Base-by-base conservation (phyloP, 2,113 vertebrate genomes). In the Chauna torquata region DNA sequence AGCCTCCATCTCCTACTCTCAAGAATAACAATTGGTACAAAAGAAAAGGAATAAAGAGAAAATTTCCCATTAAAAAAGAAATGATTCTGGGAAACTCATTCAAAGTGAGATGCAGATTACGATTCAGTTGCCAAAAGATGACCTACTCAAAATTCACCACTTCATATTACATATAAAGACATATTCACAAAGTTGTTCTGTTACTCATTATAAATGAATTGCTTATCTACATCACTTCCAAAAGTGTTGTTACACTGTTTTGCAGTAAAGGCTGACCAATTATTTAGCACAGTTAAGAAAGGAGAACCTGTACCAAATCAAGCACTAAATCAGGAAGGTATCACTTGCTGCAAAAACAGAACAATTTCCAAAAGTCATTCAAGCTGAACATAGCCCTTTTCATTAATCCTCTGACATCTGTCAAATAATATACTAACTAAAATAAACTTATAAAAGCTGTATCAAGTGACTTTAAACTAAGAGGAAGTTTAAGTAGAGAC, bases 231-330 rank as follows among this genome's bases (percentile, higher is more conserved):
- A 38, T 17, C 80, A 75, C 76, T 95, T 95, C 77, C 86, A 79
- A 65, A 95, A 96, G 88, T 91, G 94, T 90, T 81, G 88, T 82
- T 92, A 89, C 14, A 38, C 69, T 62, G 54, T 45, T 82, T 74
- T 84, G 91, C 71, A 95, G 92, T 86, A 94, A 94, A 83, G 64
- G 79, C 92, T 88, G 93, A 95, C 94, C 95, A 92, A 95, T 96
- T 96, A 96, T 96, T 96, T 71, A 95, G 86, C 30, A 50, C 57
- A 82, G 86, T 86, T 78, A 72, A 68, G 83, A 88, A 83, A 85
- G 77, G 47, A 86, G 75, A 94, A 95, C 89, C 88, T 95, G 66
- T 52, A 91, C 12, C 57, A 91, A 94, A 71, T 72, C 83, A 92
- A 93, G 80, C 71, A 82, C 77, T 82, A 87, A 94, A 70, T 12